Evolutionary conservation across 2,888 invertebrate genomes (phyloP).

Genomic region (Leptinotarsa peninsularis): DNA sequence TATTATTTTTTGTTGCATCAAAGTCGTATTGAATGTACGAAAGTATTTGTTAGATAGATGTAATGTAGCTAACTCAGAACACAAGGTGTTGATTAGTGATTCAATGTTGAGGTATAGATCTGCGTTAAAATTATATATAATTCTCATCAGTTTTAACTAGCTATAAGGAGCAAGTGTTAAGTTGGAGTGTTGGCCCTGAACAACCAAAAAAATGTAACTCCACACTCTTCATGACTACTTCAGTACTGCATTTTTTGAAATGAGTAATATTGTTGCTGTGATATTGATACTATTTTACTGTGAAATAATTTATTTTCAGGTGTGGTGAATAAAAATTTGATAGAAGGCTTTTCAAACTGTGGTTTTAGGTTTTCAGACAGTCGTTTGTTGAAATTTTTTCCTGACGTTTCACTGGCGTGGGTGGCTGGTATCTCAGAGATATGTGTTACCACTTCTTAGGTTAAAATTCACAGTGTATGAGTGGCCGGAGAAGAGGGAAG

Average conservation of each 20-base stretch:
- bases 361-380: too few species aligned
- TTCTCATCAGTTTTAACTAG: constrained; percentile 60
- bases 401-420: too few species aligned
- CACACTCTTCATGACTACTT: neutral
- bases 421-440: too few species aligned
- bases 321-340: too few species aligned
- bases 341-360: too few species aligned
- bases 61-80: constrained; percentile 35
- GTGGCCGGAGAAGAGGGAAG: too few species aligned
- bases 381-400: too few species aligned
- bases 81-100: constrained; percentile 45
- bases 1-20: constrained; percentile 36
- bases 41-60: constrained; percentile 40
- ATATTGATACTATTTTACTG: too few species aligned
- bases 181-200: constrained; percentile 44
- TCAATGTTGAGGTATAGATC: constrained; percentile 45
- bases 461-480: too few species aligned
- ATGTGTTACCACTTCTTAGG: too few species aligned
- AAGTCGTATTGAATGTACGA: constrained; percentile 30
- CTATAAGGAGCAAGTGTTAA: constrained; percentile 66
- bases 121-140: constrained; percentile 54
- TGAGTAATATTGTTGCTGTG: too few species aligned
- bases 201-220: constrained; percentile 46
- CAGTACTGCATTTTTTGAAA: neutral
- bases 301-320: too few species aligned